Base-by-base conservation (phyloP, 2,113 vertebrate genomes). In the Naja naja region DNA sequence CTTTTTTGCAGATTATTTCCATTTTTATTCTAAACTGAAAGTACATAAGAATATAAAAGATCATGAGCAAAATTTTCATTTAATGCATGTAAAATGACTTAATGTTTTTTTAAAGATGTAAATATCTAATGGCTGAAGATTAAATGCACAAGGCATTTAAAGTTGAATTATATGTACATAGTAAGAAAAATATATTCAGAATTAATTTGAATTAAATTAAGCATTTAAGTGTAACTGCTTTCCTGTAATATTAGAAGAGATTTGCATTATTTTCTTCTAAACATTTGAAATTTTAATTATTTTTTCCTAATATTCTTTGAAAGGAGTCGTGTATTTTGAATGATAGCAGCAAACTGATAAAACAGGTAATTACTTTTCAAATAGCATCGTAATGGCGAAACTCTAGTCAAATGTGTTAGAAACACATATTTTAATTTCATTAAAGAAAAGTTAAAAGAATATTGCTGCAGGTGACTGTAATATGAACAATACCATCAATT, bases 101-200 rank as follows among this genome's bases (percentile, higher is more conserved):
- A 45, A 10, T 93, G 23, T 94, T 81, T 96, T 96, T 96, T 97
- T 96, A 93, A 25, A 93, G 53, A 43, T 96, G n/a, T 96, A 97
- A 97, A 97, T 85, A 91, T 96, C 96, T 96, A 96, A 95, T 94
- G 55, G 55, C n/a, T 95, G 91, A 94, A 95, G 94, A 95, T 95
- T 96, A 97, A 97, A 96, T 93, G 60, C 93, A 94, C 14, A 94
- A 49, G 90, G 89, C 2, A 95, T 90, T 96, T 87, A 95, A 94
- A 12, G 93, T 94, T 96, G 97, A 96, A 96, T 95, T 97, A 96
- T 96, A 95, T 58, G 25, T 91, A 93, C 22, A 91, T 94, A 87
- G 60, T 16, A 94, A 52, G 53, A 96, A 85, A 95, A 93, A 54
- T 94, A 94, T 95, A 95, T 93, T 95, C 95, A 91, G 96, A 96